phyloP scores from a whole-genome alignment of 64 coral and sea anemone species.

The Porites lutea region DNA sequence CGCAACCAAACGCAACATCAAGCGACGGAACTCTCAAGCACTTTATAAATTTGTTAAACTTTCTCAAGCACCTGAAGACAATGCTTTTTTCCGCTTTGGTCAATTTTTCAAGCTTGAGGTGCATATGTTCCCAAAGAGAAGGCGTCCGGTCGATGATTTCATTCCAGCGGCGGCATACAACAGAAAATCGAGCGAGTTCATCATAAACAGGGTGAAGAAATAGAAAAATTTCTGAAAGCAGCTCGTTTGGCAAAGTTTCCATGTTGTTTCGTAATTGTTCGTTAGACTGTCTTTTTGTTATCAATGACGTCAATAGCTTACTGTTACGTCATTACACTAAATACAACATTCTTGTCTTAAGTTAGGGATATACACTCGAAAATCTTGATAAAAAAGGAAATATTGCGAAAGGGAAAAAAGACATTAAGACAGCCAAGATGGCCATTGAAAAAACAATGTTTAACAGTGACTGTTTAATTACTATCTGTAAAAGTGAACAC shows the following conservation, averaged over 20 bases:
- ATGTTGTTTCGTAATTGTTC: background rate
- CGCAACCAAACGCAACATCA: conserved; percentile 5
- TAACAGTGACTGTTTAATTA: too few relatives aligned
- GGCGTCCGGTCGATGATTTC: conserved; percentile 13
- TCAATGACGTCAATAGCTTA: background rate
- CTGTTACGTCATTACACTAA: too few relatives aligned
- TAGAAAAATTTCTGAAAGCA: background rate
- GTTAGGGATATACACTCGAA: too few relatives aligned
- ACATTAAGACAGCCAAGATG: too few relatives aligned
- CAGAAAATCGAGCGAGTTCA: background rate
- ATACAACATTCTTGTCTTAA: too few relatives aligned
- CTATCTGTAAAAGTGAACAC: too few relatives aligned
- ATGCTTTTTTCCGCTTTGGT: conserved; percentile 5
- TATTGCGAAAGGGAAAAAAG: too few relatives aligned
- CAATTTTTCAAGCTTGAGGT: background rate
- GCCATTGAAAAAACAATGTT: too few relatives aligned
- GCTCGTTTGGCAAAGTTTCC: conserved; percentile 9
- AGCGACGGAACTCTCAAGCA: conserved; percentile 18
- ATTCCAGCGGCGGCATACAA: conserved; percentile 21
- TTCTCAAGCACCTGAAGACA: background rate
- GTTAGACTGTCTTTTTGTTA: background rate
- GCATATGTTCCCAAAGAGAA: conserved; percentile 40
- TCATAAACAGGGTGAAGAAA: conserved; percentile 45
- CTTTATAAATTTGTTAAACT: conserved; percentile 16
- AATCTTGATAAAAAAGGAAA: too few relatives aligned